Evolutionary conservation across 2,113 vertebrate genomes (phyloP), one percentile per base, ranked within the genome.

Genomic region (Catagonus wagneri): DNA sequence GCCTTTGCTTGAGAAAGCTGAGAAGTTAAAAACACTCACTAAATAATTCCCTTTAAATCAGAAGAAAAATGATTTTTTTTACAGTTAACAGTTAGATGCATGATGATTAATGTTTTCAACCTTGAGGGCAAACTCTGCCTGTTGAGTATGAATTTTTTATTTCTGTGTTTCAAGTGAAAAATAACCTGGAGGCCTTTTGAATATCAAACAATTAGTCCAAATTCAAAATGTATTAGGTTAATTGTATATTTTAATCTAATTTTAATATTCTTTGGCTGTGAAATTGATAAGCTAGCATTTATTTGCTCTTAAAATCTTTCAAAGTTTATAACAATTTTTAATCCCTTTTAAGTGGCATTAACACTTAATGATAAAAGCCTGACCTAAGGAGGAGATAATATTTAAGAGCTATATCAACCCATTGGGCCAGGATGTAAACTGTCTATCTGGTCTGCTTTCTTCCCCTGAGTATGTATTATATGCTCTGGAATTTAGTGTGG

Each of bases 71-170:
- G 96, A 97, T 97, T 97, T 98, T 97, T 98, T 97, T 98, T 97
- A 96, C 96, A 97, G 95, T 97, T 98, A 98, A 97, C 97, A 98
- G 96, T 98, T 98, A 97, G 97, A 98, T 97, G 97, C 96, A 97
- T 97, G 91, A 95, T 97, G 97, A 97, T 98, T 98, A 98, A 98
- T 98, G 96, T 95, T 98, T 97, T 96, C 97, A 97, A 98, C 97
- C 97, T 97, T 86, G 92, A 98, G 97, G 98, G 98, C 97, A 97
- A 97, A 97, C 96, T 96, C 93, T 97, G 97, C 95, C 97, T 98
- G 97, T 98, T 98, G 97, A 97, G 97, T 97, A 98, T 97, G 95
- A 98, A 98, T 98, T 97, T 98, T 98, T 98, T 97, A 98, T 98
- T 97, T 96, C 94, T 90, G 92, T 96, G 94, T 98, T 97, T 97